A percentile compares a stretch with the other conserved stretches of the same genome.
These are phyloP conservation scores for Ctenochaetus hawaiiensis DNA, from an alignment of 2,797 vertebrate species.

Conservation along the genomic window DNA sequence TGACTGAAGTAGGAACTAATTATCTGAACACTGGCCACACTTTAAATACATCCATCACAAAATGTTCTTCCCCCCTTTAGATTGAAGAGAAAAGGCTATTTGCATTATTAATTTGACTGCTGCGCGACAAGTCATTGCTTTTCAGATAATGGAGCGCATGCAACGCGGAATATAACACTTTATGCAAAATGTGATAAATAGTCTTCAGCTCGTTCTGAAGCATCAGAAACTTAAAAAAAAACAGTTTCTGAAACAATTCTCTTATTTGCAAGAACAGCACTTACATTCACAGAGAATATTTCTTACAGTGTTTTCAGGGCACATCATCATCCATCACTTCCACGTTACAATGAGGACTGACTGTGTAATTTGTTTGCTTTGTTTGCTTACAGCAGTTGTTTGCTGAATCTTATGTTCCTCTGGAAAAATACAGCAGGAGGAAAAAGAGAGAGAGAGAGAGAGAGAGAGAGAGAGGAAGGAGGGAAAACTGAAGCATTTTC, in stretches of 20 bases:
- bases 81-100: constrained; percentile 37
- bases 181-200: constrained; percentile 50
- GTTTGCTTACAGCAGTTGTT: constrained; percentile 77
- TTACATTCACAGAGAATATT: constrained; percentile 52
- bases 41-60: constrained; percentile 57
- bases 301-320: constrained; percentile 66
- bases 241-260: constrained; percentile 32
- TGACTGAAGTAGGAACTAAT: constrained; percentile 59
- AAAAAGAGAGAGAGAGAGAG: no score
- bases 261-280: constrained; percentile 54
- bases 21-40: constrained; percentile 52
- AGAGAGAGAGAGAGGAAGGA: background rate
- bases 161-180: constrained; percentile 23
- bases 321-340: constrained; percentile 73
- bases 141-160: constrained; percentile 53
- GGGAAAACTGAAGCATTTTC: constrained; percentile 46
- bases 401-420: constrained; percentile 69
- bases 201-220: constrained; percentile 42
- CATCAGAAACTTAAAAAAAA: constrained; percentile 46
- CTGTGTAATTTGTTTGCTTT: constrained; percentile 79
- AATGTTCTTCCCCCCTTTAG: constrained; percentile 7
- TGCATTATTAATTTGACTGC: constrained; percentile 58
- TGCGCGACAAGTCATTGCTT: constrained; percentile 42
- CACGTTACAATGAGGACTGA: constrained; percentile 68
- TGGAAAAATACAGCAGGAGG: constrained; percentile 47